Percentiles rank a stretch among this genome's conserved stretches.
Evolutionary conservation across 1,140 invertebrate genomes (phyloP).

Genomic region (Lethocerus indicus): DNA sequence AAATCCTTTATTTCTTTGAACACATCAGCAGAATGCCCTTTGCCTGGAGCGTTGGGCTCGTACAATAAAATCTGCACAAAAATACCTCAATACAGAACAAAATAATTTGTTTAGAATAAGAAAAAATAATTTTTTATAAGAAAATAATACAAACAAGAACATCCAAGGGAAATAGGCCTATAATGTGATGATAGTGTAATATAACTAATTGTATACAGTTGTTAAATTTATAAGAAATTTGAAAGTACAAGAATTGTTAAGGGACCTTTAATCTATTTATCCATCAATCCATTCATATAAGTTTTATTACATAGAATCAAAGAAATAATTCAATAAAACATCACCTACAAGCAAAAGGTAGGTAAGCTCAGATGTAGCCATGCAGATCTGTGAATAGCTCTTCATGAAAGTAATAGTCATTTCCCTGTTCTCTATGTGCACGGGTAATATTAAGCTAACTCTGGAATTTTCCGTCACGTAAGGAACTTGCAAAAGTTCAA

Average conservation of each 20-base stretch:
- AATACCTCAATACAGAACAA: constrained; percentile 15
- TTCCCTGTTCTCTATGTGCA: constrained; percentile 31
- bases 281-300: background rate
- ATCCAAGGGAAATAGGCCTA: background rate
- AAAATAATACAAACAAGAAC: background rate
- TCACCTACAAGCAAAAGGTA: constrained; percentile 45
- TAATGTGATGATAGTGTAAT: background rate
- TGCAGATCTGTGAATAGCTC: constrained; percentile 47
- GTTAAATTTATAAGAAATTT: background rate
- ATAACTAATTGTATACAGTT: background rate
- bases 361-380: constrained; percentile 60
- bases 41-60: constrained; percentile 35
- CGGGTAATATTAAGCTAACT: constrained; percentile 54
- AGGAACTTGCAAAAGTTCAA: constrained; percentile 71
- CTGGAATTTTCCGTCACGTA: constrained; percentile 80
- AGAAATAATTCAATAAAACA: background rate
- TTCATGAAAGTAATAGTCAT: constrained; percentile 44
- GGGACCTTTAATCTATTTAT: no score
- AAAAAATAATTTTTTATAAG: background rate
- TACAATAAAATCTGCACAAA: constrained; percentile 39
- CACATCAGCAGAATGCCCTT: constrained; percentile 38
- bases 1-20: constrained; percentile 45
- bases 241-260: background rate
- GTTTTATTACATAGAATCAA: background rate
- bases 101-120: background rate